A percentile compares a stretch with the other conserved stretches of the same genome.
These are phyloP conservation scores for Agrochola lota DNA, from an alignment of 2,888 invertebrate genomes.

Conservation along the genomic window DNA sequence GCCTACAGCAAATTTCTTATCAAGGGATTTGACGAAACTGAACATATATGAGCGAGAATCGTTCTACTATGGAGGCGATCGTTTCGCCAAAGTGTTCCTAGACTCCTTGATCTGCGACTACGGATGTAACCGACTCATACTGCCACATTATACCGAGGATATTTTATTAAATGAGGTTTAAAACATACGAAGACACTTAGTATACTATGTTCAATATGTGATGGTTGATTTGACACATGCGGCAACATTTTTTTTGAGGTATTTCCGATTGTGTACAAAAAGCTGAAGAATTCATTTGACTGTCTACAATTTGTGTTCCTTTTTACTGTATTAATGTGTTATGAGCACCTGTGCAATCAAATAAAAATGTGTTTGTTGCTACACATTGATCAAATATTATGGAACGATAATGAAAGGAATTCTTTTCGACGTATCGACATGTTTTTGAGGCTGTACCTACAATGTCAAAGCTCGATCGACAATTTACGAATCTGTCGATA, in stretches of 20 bases:
- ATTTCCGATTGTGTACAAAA: not conserved
- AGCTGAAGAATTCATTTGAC: not conserved
- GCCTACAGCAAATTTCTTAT: conserved; percentile 74
- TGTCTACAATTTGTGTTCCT: not conserved
- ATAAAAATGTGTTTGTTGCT: not conserved
- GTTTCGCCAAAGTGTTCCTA: conserved; percentile 71
- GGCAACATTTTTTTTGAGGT: not conserved
- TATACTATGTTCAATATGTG: not conserved
- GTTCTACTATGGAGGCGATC: conserved; percentile 73
- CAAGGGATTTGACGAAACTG: conserved; percentile 73
- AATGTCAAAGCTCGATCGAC: not conserved
- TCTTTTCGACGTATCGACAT: not conserved
- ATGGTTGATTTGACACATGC: not conserved
- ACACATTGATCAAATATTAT: too few species aligned
- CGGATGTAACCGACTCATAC: conserved; percentile 65
- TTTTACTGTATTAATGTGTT: not conserved
- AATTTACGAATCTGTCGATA: not conserved
- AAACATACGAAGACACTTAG: not conserved
- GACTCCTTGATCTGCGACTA: conserved; percentile 78
- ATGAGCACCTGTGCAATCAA: not conserved
- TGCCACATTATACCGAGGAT: conserved; percentile 22
- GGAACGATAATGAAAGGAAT: not conserved
- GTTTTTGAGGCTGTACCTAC: not conserved
- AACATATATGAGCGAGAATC: conserved; percentile 79
- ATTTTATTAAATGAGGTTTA: conserved; percentile 9